Evolutionary conservation across 2,113 vertebrate species (phyloP), one percentile per base, ranked within the genome.

Genomic region (Porphyrio hochstetteri): DNA sequence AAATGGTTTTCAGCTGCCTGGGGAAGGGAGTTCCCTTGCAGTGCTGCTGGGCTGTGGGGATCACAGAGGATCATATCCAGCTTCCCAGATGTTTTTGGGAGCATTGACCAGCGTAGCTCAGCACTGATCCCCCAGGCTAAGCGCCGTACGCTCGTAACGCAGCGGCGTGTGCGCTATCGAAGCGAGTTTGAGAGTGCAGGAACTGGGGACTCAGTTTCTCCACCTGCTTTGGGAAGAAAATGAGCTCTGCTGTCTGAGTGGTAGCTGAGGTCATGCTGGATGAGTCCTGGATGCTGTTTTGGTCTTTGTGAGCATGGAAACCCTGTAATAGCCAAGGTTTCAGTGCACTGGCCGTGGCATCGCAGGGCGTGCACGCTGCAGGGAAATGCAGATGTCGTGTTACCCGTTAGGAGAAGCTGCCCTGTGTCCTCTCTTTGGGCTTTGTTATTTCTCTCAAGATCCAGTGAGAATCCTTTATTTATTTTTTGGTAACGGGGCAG

Each of bases 81-180:
- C 61, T 90, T 67, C n/a, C 74, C 76, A 36, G n/a, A 4, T 33
- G 9, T 29, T 33, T 25, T 46, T 33, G 2, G 3, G 31, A 52
- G 64, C 36, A 1, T 7, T 80, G 79, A 35, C 42, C 53, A 63
- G 25, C 0, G 0, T 5, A 5, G 12, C 77, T 86, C 27, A 9
- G 42, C 70, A 2, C 42, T 9, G 8, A 10, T 55, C 17, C 42
- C 56, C 36, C 61, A 11, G 59, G 38, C 74, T 38, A 1, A 69
- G 2, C 6, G 1, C 25, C 25, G 21, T 0, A 0, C 2, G 12
- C 25, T 33, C 15, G 23, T 40, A 36, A 10, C 0, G 0, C 50
- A 5, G 10, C 31, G 3, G 31, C 5, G 0, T 1, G 13, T 0
- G 5, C 4, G 0, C 8, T 29, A 2, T 2, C 2, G 7, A 6